Percentiles rank a stretch among this genome's conserved stretches.
Evolutionary conservation across 1,140 invertebrate genomes (phyloP).

Genomic region (Ceratina australensis): DNA sequence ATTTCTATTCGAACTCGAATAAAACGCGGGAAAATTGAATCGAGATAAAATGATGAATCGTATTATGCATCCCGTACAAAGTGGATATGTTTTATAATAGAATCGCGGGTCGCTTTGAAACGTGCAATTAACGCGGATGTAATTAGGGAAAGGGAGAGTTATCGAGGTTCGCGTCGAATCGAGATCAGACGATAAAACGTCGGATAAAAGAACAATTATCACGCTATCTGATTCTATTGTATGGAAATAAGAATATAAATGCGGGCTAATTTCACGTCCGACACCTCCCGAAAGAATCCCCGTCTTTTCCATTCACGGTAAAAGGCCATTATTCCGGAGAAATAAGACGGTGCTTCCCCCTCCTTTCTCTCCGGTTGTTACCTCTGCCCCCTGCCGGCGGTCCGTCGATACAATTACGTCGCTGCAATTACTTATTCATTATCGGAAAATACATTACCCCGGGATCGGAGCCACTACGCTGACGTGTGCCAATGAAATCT

Average conservation of each 20-base stretch:
- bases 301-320: slow-evolving; percentile 62
- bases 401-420: slow-evolving; percentile 53
- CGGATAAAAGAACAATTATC: slow-evolving; percentile 63
- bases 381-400: too few species aligned
- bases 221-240: slow-evolving; percentile 62
- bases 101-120: too few species aligned
- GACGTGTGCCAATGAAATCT: slow-evolving; percentile 37
- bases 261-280: slow-evolving; percentile 60
- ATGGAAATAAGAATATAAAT: slow-evolving; percentile 66
- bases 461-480: not conserved
- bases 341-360: slow-evolving; percentile 52
- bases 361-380: not conserved
- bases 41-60: too few species aligned
- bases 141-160: slow-evolving; percentile 1
- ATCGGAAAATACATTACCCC: slow-evolving; percentile 42
- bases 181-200: slow-evolving; percentile 51
- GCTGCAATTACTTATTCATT: slow-evolving; percentile 57
- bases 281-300: slow-evolving; percentile 56
- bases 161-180: slow-evolving; percentile 9
- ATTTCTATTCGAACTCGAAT: too few species aligned
- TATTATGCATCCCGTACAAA: too few species aligned
- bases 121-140: slow-evolving; percentile 11
- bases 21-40: too few species aligned
- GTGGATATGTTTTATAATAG: too few species aligned
- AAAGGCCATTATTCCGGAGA: slow-evolving; percentile 61